Base-by-base conservation (phyloP, 2,888 invertebrate species). In the Lydus trimaculatus region DNA sequence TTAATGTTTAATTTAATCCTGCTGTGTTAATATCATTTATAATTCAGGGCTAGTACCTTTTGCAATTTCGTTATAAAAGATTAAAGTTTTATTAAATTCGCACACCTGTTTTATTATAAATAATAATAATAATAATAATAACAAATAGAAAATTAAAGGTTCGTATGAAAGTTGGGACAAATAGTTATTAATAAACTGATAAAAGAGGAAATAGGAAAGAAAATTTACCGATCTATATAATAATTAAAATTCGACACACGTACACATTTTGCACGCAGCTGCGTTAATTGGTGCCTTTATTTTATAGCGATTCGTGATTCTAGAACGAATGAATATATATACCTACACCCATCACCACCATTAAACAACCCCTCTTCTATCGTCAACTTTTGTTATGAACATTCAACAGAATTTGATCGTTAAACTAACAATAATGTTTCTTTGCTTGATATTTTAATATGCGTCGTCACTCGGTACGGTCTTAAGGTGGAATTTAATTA, bases 251-350 rank as follows among this genome's bases (percentile, higher is more conserved):
- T 81, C 80, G 75, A 73, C 75, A 76, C 80, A 79, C 79, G 79
- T 75, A 74, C 75, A 58, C 63, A 79, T 72, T 77, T 76, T 74
- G 76, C 76, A 77, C 79, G 76, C 81, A 80, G 79, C 80, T 79
- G 80, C 77, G 78, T 80, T 81, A 79, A 81, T 81, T 81, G 77
- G 75, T 75, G 75, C 78, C 77, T 80, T 79, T 81, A 79, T 79
- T 80, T 80, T 79, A 77, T 78, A 73, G 76, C 75, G 72, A 77
- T 76, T 78, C 81, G 80, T 80, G 80, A 79, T 79, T 73, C 76
- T 69, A 74, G 67, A 74, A 74, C 73, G 75, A 72, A 74, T 72
- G 72, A 72, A 72, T 71, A 71, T 66, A 69, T 69, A 64, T 15
- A 56, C 28, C 33, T 15, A 59, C 43, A 58, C 62, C 64, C 61